These are phyloP conservation scores for Pica pica DNA, from an alignment of 2,113 vertebrate genomes.

Conservation along the genomic window DNA sequence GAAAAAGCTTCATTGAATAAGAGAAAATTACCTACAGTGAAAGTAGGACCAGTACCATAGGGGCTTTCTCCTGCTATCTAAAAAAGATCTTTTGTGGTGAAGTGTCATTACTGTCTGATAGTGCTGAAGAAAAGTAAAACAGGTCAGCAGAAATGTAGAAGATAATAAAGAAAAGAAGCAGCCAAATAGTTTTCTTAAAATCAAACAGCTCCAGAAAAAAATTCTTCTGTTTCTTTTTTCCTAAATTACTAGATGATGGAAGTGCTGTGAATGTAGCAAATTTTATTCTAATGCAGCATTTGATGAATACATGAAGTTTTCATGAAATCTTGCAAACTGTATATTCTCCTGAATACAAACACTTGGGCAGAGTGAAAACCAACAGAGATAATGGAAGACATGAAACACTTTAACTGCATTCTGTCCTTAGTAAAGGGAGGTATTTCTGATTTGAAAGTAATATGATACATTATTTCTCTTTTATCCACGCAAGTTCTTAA, in stretches of 20 bases:
- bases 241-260: background rate
- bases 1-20: background rate
- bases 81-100: background rate
- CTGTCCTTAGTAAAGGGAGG: background rate
- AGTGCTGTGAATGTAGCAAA: background rate
- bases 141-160: background rate
- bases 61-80: background rate
- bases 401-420: background rate
- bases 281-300: background rate
- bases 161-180: background rate
- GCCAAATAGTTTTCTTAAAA: background rate
- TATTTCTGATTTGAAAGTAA: background rate
- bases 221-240: background rate
- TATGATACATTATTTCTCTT: background rate
- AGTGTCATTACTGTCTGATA: background rate
- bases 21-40: background rate
- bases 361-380: background rate
- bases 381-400: background rate
- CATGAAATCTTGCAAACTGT: background rate
- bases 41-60: background rate
- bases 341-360: background rate
- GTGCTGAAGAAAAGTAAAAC: background rate
- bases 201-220: background rate
- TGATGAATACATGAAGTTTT: background rate
- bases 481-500: background rate